phyloP scores from a whole-genome alignment of 2,888 invertebrate species.

The Brenthis daphne region DNA sequence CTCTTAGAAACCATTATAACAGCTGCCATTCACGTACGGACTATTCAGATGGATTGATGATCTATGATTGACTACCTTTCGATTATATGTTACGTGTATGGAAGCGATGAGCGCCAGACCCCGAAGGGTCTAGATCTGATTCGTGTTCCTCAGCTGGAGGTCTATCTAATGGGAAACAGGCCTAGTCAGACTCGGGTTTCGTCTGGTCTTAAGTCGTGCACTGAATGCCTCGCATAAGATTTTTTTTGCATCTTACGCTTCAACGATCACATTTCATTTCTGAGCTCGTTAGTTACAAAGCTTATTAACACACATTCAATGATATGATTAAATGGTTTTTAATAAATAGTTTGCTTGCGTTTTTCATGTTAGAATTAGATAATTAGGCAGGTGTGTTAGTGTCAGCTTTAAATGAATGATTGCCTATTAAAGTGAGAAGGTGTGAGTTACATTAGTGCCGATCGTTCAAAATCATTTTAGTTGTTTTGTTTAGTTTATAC shows the following conservation, averaged over 20 bases:
- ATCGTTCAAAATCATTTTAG: neutral
- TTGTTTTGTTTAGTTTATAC: too few species aligned
- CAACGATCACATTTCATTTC: conserved; percentile 26
- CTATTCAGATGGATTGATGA: too few species aligned
- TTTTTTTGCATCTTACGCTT: conserved; percentile 26
- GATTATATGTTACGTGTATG: too few species aligned
- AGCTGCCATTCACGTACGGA: neutral
- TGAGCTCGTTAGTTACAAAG: conserved; percentile 8
- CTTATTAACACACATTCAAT: conserved; percentile 16
- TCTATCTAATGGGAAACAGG: too few species aligned
- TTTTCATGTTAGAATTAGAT: conserved; percentile 9
- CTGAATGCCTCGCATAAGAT: neutral
- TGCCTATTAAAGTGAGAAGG: conserved; percentile 12
- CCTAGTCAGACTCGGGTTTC: too few species aligned
- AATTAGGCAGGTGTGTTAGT: conserved; percentile 9
- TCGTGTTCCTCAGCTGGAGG: too few species aligned
- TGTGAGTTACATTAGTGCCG: conserved; percentile 2
- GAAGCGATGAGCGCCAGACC: too few species aligned
- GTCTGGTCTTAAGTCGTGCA: too few species aligned
- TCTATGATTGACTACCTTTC: too few species aligned
- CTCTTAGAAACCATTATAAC: conserved; percentile 19
- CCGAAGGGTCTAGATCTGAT: too few species aligned
- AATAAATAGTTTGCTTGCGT: conserved; percentile 41
- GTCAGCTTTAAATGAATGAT: conserved; percentile 9
- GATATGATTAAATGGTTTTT: conserved; percentile 49